phyloP scores from a whole-genome alignment of 2,888 invertebrate species.

The Apodemia zela region DNA sequence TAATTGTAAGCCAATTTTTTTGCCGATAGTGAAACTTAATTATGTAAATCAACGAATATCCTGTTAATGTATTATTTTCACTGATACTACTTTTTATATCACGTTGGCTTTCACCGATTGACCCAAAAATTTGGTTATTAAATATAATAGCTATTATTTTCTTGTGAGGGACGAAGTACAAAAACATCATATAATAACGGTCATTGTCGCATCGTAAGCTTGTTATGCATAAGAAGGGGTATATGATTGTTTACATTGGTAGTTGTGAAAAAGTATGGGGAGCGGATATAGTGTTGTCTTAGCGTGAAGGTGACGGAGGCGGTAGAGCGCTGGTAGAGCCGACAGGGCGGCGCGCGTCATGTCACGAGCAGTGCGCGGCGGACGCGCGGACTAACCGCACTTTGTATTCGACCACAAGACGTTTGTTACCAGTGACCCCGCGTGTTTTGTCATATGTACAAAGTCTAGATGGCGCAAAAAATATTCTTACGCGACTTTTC shows the following conservation, averaged over 20 bases:
- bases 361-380: constrained; percentile 62
- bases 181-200: not conserved
- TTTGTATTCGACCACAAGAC: constrained; percentile 31
- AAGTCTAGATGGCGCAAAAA: constrained; percentile 46
- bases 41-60: constrained; percentile 6
- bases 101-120: constrained; percentile 14
- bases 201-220: not conserved
- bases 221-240: constrained; percentile 20
- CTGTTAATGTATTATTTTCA: constrained; percentile 13
- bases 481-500: constrained; percentile 42
- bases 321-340: constrained; percentile 30
- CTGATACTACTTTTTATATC: constrained; percentile 9
- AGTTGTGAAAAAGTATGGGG: constrained; percentile 38
- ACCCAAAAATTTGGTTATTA: constrained; percentile 11
- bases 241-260: constrained; percentile 33
- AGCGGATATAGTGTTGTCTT: constrained; percentile 31
- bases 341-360: constrained; percentile 34
- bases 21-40: constrained; percentile 1
- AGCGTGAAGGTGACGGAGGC: constrained; percentile 40
- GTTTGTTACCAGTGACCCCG: constrained; percentile 26
- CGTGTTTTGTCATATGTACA: constrained; percentile 35
- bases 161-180: not conserved
- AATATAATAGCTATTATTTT: constrained; percentile 13
- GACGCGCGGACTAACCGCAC: constrained; percentile 67
- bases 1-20: not conserved